Conservation (phyloP, 2,888 invertebrate species). For the Cyclophora punctaria region DNA sequence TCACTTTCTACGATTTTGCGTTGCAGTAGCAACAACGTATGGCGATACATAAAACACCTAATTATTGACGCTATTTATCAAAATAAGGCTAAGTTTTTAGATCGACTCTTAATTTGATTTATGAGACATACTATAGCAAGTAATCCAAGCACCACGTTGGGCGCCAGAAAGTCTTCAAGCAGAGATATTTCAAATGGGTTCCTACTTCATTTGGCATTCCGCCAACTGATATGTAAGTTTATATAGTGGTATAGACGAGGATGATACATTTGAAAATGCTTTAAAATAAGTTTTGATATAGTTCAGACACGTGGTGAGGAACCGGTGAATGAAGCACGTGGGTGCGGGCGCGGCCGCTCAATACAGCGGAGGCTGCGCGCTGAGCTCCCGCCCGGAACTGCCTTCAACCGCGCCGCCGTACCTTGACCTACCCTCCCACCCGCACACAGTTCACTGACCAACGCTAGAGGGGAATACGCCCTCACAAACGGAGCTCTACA, state of each 20-base stretch:
- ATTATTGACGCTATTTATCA: too few species aligned
- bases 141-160: constrained; percentile 14
- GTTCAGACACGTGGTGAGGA: constrained; percentile 37
- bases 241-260: constrained; percentile 10
- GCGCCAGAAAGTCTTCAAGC: constrained; percentile 21
- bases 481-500: constrained; percentile 36
- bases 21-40: too few species aligned
- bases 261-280: constrained; percentile 20
- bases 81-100: too few species aligned
- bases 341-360: constrained; percentile 57
- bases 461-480: constrained; percentile 19
- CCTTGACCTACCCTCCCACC: constrained; percentile 35
- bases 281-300: constrained; percentile 7
- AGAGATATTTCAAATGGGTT: constrained; percentile 6
- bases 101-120: too few species aligned
- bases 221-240: constrained; percentile 12
- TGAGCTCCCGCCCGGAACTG: constrained; percentile 42
- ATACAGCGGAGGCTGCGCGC: constrained; percentile 62
- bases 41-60: too few species aligned
- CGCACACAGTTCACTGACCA: constrained; percentile 26
- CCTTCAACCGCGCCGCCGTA: constrained; percentile 31
- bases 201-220: constrained; percentile 7
- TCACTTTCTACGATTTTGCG: too few species aligned
- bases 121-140: too few species aligned
- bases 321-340: constrained; percentile 58